A percentile compares a stretch with the other conserved stretches of the same genome.
Conservation (phyloP, 1,140 invertebrate species). For the Yoshiicerus persimilis region DNA sequence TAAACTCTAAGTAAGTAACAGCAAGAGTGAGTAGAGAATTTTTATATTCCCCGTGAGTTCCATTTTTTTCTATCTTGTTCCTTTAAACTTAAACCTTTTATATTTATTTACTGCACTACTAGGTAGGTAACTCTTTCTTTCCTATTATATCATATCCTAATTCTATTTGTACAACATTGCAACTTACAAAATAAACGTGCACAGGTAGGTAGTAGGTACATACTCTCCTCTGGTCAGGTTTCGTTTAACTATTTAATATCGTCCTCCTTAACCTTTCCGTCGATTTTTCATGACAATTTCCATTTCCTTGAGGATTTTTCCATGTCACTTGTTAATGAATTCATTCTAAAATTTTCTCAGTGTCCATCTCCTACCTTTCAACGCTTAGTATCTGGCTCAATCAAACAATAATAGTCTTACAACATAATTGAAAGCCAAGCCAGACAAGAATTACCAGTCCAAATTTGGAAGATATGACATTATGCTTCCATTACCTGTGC, state of each 20-base stretch:
- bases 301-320: not conserved
- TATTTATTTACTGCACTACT: conserved; percentile 6
- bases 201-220: not conserved
- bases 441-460: not conserved
- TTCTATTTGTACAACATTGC: not conserved
- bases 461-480: not conserved
- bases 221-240: not conserved
- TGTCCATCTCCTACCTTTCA: not conserved
- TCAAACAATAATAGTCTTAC: not conserved
- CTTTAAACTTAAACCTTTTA: conserved; percentile 16
- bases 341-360: not conserved
- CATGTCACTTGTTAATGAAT: not conserved
- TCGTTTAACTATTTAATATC: not conserved
- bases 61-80: conserved; percentile 5
- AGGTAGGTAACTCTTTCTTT: not conserved
- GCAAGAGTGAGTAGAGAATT: not conserved
- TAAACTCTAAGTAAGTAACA: not conserved
- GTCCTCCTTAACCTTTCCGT: not conserved
- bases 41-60: conserved; percentile 14
- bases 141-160: not conserved
- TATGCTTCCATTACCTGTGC: not conserved
- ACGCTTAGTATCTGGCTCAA: not conserved
- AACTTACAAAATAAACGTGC: not conserved
- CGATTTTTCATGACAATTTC: not conserved
- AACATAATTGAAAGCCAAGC: not conserved